Percentiles rank a stretch among this genome's conserved stretches.
Evolutionary conservation across 2,113 vertebrate species (phyloP).

Genomic region (Spea multiplicata): DNA sequence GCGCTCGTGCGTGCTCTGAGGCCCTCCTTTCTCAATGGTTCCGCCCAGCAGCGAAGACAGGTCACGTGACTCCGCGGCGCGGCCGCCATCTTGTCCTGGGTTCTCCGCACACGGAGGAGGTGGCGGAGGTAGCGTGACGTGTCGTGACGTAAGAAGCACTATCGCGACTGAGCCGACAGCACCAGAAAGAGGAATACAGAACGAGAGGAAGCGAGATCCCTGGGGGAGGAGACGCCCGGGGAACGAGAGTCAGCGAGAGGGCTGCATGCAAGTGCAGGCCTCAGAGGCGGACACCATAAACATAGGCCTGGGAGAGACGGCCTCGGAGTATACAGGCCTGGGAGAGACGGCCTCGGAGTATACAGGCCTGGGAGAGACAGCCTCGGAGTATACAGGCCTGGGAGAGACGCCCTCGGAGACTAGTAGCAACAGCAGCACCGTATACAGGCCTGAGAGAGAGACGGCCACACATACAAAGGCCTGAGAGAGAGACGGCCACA

Average conservation of each 20-base stretch:
- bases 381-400: not conserved
- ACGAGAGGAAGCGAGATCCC: not conserved
- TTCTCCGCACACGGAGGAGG: constrained; percentile 28
- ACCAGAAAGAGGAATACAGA: constrained; percentile 7
- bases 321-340: not conserved
- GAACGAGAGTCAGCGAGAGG: not conserved
- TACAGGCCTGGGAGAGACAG: not conserved
- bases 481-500: not conserved
- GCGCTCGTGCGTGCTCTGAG: not conserved
- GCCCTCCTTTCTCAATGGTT: not conserved
- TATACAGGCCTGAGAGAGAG: not conserved
- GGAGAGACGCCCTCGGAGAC: too few species aligned
- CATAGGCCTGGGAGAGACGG: not conserved
- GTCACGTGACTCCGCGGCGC: constrained; percentile 37
- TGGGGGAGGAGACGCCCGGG: constrained; percentile 12
- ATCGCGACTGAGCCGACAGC: constrained; percentile 12
- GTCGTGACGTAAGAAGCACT: constrained; percentile 35
- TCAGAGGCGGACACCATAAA: not conserved
- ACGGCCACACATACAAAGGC: not conserved
- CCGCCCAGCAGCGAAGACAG: not conserved
- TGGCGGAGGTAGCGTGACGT: constrained; percentile 17
- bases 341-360: not conserved
- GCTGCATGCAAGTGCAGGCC: not conserved
- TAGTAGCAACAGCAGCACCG: not conserved
- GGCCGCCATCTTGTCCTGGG: constrained; percentile 43